phyloP scores from a whole-genome alignment of 2,797 vertebrate species.

The Manis javanica region DNA sequence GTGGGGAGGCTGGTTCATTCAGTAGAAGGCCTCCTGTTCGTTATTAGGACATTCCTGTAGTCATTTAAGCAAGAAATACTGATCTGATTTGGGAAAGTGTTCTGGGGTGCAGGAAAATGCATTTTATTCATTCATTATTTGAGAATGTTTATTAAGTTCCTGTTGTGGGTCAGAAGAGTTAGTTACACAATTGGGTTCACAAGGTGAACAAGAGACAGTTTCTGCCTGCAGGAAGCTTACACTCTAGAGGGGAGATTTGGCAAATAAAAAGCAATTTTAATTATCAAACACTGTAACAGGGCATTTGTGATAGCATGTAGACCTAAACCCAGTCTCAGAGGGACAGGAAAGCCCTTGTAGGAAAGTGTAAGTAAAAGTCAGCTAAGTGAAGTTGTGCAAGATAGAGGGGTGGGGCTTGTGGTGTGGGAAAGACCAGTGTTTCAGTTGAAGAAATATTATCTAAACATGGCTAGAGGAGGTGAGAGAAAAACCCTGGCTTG shows the following conservation, averaged over 20 bases:
- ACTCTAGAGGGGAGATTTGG: neutral
- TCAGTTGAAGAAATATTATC: slow-evolving; percentile 15
- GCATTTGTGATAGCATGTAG: neutral
- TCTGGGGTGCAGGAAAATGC: neutral
- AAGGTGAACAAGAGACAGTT: neutral
- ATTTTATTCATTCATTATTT: neutral
- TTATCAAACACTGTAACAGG: neutral
- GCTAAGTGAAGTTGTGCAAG: neutral
- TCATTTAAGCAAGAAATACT: slow-evolving; percentile 41
- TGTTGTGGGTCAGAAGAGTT: neutral
- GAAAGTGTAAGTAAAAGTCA: neutral
- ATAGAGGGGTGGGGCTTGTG: neutral
- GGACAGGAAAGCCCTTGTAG: neutral
- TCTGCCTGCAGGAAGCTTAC: neutral
- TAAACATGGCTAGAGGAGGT: neutral
- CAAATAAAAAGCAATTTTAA: neutral
- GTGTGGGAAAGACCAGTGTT: neutral
- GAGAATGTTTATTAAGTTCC: slow-evolving; percentile 23
- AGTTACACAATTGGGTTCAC: neutral
- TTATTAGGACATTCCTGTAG: neutral
- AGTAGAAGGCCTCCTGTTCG: neutral
- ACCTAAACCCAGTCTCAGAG: neutral
- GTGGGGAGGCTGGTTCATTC: neutral
- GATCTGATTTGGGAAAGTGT: neutral
- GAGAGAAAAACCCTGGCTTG: neutral